Percentiles rank a stretch among this genome's conserved stretches.
Evolutionary conservation across 2,797 vertebrate species (phyloP).

Genomic region (Alauda arvensis): DNA sequence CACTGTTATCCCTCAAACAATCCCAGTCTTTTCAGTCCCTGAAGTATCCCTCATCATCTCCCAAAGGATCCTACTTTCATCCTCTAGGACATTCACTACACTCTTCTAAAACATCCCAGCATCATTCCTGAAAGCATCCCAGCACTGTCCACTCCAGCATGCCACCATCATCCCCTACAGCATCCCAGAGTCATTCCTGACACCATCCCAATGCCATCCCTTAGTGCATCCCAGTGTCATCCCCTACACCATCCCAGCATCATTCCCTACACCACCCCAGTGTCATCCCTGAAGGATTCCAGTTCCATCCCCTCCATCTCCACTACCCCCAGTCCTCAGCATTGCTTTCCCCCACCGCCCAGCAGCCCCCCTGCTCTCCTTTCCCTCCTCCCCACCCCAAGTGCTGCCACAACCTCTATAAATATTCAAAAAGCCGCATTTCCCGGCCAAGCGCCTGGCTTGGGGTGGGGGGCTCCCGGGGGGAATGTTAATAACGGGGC

Average conservation of each 20-base stretch:
- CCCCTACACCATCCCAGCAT: fast-evolving
- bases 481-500: conserved; percentile 26
- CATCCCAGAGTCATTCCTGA: not conserved
- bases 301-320: not conserved
- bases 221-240: not conserved
- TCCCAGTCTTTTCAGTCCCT: not conserved
- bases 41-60: no score
- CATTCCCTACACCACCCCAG: not conserved
- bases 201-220: no score
- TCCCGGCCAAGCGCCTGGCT: not conserved
- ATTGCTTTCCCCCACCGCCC: no score
- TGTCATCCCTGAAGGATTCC: not conserved
- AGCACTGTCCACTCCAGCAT: not conserved
- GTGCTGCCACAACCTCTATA: not conserved
- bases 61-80: not conserved
- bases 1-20: not conserved
- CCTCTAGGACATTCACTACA: fast-evolving
- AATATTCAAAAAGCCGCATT: conserved; percentile 37
- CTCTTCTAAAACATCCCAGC: not conserved
- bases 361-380: not conserved
- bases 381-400: not conserved
- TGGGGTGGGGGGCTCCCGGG: not conserved
- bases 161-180: not conserved
- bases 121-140: not conserved
- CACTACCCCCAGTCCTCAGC: not conserved